These are phyloP conservation scores for Brachyhypopomus occidentalis DNA, from an alignment of 2,113 vertebrate genomes.

Conservation along the genomic window DNA sequence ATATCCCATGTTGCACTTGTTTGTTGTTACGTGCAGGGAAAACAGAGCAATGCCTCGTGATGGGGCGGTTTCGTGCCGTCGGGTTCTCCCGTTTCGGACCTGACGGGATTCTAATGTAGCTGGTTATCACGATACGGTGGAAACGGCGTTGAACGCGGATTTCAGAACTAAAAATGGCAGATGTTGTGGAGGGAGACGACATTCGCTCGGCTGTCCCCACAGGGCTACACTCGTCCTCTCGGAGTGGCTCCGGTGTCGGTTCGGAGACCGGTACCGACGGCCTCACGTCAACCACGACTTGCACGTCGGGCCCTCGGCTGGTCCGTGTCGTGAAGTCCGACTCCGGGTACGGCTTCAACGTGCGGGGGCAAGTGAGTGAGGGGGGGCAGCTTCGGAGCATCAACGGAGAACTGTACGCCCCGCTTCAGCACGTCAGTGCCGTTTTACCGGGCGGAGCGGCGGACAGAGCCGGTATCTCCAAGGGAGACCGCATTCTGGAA, in stretches of 20 bases:
- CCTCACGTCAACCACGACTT: constrained; percentile 44
- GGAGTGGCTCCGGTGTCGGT: constrained; percentile 58
- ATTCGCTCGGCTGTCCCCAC: constrained; percentile 58
- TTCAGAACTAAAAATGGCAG: constrained; percentile 66
- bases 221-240: constrained; percentile 60
- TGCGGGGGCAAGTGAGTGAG: constrained; percentile 95
- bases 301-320: constrained; percentile 82
- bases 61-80: constrained; percentile 38
- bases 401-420: constrained; percentile 95
- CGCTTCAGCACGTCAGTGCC: constrained; percentile 95
- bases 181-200: constrained; percentile 70
- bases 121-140: constrained; percentile 34
- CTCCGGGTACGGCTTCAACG: constrained; percentile 95
- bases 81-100: constrained; percentile 24
- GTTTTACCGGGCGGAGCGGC: constrained; percentile 92
- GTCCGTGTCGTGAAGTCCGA: constrained; percentile 94
- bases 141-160: constrained; percentile 55
- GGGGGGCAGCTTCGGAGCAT: constrained; percentile 96
- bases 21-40: constrained; percentile 43
- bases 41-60: constrained; percentile 43
- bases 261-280: not conserved
- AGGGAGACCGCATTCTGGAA: constrained; percentile 94
- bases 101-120: constrained; percentile 59
- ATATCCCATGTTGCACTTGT: constrained; percentile 45
- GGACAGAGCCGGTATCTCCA: constrained; percentile 90